Base-by-base conservation (phyloP, 2,888 invertebrate genomes). In the Allolobophora icterica region DNA sequence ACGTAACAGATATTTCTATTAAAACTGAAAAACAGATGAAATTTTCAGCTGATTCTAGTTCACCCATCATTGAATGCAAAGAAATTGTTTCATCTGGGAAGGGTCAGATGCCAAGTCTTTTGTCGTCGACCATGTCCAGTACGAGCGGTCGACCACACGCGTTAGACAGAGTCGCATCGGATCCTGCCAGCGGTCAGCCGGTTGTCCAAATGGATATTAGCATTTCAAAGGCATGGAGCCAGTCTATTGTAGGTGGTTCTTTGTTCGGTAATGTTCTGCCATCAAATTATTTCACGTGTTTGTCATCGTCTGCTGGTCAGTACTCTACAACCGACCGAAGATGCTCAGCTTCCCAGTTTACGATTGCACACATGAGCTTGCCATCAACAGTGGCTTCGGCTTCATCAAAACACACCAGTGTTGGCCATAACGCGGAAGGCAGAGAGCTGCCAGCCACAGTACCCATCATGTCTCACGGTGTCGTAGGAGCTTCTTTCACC, bases 191-290 rank as follows among this genome's bases (percentile, higher is more conserved):
- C 17, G 34, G 87, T 87, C 34, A 87, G 5, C 87, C 35, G 15
- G 19, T 35, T 35, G 87, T 35, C 21, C 87, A 87, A 87, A 87
- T 87, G 87, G 87, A 87, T 34, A 24, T 87, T 8, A 87, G 35
- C 24, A 6, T 38, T 87, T 87, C 87, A 87, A 87, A 87, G n/a
- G 35, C 87, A 0, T 87, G 87, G 87, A 87, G 87, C 38, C 87
- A 87, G 34, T 87, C 87, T 21, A 21, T 87, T 30, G 35, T 87
- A 1, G 87, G 87, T 17, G 87, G 87, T 87, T 38, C 87, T 0
- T 87, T 87, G 34, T 87, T 87, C 38, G 15, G 87, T 38, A 35
- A 17, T 17, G 38, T 34, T n/a, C 30, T n/a, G 71, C n/a, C 71
- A n/a, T n/a, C 71, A 11, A 71, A 71, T 71, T 71, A 71, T n/a